phyloP scores from a whole-genome alignment of 2,113 vertebrate species.

The Vulpes vulpes region DNA sequence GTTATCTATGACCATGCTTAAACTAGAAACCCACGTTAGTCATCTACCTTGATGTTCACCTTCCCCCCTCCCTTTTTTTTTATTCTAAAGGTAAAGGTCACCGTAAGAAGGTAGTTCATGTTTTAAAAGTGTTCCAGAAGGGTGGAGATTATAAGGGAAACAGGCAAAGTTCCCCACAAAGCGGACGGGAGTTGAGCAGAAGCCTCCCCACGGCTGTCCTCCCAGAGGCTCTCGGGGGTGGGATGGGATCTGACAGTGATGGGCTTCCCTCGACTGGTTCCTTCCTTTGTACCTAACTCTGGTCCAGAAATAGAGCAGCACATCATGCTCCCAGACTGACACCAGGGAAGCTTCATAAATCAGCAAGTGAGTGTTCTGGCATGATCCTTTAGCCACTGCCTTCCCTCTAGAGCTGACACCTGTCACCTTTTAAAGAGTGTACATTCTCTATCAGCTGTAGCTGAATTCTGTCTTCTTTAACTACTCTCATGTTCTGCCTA shows the following conservation, averaged over 20 bases:
- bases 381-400: conserved; percentile 59
- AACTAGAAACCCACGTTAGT: not conserved
- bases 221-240: not conserved
- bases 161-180: not conserved
- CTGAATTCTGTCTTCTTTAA: conserved; percentile 28
- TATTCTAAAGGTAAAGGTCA: conserved; percentile 65
- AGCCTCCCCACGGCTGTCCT: not conserved
- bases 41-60: conserved; percentile 16
- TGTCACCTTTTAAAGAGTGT: conserved; percentile 65
- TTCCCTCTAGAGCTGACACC: conserved; percentile 64
- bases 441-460: conserved; percentile 42
- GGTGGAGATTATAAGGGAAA: conserved; percentile 4
- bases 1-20: not conserved
- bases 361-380: conserved; percentile 64
- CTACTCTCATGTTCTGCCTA: not conserved
- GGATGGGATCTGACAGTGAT: conserved; percentile 29
- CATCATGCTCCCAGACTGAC: conserved; percentile 59
- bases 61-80: not conserved
- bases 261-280: conserved; percentile 59
- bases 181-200: not conserved
- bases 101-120: conserved; percentile 4
- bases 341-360: conserved; percentile 69
- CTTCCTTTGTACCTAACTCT: conserved; percentile 67
- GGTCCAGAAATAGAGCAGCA: conserved; percentile 57
- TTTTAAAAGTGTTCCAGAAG: conserved; percentile 52